Base-by-base conservation (phyloP, 2,113 vertebrate species). In the Plestiodon gilberti region DNA sequence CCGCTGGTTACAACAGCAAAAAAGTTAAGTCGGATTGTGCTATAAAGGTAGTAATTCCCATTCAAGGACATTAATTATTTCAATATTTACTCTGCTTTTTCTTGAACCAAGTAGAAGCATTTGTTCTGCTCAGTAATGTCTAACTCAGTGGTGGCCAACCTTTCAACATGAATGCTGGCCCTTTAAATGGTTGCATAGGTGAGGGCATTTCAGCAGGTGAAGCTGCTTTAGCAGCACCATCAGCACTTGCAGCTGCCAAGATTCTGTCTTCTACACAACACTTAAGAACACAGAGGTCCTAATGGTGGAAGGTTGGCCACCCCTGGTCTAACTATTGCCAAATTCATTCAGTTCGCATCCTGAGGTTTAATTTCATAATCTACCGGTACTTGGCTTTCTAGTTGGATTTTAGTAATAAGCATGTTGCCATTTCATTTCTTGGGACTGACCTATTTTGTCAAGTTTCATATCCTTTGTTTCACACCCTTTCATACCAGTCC, bases 1-100 rank as follows among this genome's bases (percentile, higher is more conserved):
- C n/a, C n/a, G n/a, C n/a, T n/a, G n/a, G n/a, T n/a, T n/a, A n/a
- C n/a, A n/a, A n/a, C n/a, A n/a, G n/a, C n/a, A n/a, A n/a, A n/a
- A n/a, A n/a, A n/a, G n/a, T n/a, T n/a, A n/a, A n/a, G n/a, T n/a
- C n/a, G n/a, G n/a, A n/a, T n/a, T n/a, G n/a, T n/a, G n/a, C n/a
- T n/a, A n/a, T n/a, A n/a, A n/a, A n/a, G n/a, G n/a, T n/a, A n/a
- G n/a, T 15, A 81, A 59, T 80, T 64, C 33, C 81, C 84, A 75
- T 61, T 82, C 62, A 88, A 64, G 90, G 83, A 17, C 20, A 78
- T 48, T 84, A 71, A 88, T 83, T 48, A 61, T 73, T 67, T 90
- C 74, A 81, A 25, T 40, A 35, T 64, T 70, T 70, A 28, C 55
- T 74, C 62, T 69, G 40, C 35, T 81, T 83, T n/a, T 57, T 33